Base-by-base conservation (phyloP, 1,140 invertebrate genomes). In the Lucilia sericata region DNA sequence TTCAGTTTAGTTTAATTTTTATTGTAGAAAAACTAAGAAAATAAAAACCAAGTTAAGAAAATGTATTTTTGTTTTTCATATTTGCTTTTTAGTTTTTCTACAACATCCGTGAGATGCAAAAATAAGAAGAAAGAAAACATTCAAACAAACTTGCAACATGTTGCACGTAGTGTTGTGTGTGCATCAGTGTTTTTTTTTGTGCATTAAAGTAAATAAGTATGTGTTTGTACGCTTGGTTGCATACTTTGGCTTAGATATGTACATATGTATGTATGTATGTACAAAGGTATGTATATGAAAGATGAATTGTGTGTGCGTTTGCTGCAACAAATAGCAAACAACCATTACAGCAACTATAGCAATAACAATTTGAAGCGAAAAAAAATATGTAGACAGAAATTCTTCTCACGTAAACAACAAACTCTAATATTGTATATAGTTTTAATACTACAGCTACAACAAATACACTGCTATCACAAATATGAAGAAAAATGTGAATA, bases 361-460 rank as follows among this genome's bases (percentile, higher is more conserved):
- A 42, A 42, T 42, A 42, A 42, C 42, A 42, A 42, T 60, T 3
- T 60, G 55, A n/a, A 60, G 25, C 25, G 25, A 30, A 30, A 30
- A 30, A 30, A 30, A 14, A n/a, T 0, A n/a, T 14, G 55, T 60
- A 60, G 14, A 21, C 21, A 21, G 21, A 42, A 70, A 70, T 70
- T 70, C 65, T 70, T 70, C 65, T 70, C 65, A 70, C 65, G 65
- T 70, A 70, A 70, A 70, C 65, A 70, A 70, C 65, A 70, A 70
- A 70, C 65, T 70, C 65, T 70, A 70, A 70, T 70, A 19, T n/a
- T 70, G n/a, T n/a, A 70, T 25, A 70, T 19, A 60, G n/a, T 14
- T n/a, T 60, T 60, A 60, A 60, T 60, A 17, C 13, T 17, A n/a
- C 55, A 17, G 14, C 13, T n/a, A 60, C 55, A 60, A 60, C 55